Evolutionary conservation across 2,797 vertebrate genomes (phyloP).

Genomic region (Hylomyscus alleni): DNA sequence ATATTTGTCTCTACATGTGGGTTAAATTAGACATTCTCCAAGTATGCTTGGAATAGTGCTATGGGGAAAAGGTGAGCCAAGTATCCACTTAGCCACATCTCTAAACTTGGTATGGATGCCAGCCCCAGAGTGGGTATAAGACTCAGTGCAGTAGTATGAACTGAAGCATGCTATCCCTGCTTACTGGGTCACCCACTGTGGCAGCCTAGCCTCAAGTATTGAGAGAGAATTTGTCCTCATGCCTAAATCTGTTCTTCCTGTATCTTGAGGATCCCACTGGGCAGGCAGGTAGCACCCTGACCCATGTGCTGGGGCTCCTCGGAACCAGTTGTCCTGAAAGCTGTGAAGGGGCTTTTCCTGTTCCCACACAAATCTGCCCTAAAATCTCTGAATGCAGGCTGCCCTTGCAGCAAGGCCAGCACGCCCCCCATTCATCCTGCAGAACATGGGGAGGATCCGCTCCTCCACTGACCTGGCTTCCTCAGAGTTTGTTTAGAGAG

Average conservation of each 20-base stretch:
- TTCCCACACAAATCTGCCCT: conserved; percentile 77
- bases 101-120: neutral
- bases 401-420: conserved; percentile 28
- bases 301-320: neutral
- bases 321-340: neutral
- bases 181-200: neutral
- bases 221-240: neutral
- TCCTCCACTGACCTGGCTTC: conserved; percentile 75
- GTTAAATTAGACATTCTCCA: neutral
- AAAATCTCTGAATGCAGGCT: conserved; percentile 60
- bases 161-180: neutral
- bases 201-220: neutral
- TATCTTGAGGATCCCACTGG: neutral
- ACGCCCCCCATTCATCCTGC: conserved; percentile 78
- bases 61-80: neutral
- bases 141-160: neutral
- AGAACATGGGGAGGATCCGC: conserved; percentile 51
- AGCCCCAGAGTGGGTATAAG: neutral
- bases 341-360: conserved; percentile 6
- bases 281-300: neutral
- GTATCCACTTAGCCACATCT: neutral
- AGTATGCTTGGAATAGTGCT: neutral
- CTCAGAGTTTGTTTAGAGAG: conserved; percentile 67
- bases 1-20: neutral
- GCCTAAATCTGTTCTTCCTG: neutral